These are phyloP conservation scores for Notolabrus celidotus DNA, from an alignment of 2,797 vertebrate genomes.

Conservation along the genomic window DNA sequence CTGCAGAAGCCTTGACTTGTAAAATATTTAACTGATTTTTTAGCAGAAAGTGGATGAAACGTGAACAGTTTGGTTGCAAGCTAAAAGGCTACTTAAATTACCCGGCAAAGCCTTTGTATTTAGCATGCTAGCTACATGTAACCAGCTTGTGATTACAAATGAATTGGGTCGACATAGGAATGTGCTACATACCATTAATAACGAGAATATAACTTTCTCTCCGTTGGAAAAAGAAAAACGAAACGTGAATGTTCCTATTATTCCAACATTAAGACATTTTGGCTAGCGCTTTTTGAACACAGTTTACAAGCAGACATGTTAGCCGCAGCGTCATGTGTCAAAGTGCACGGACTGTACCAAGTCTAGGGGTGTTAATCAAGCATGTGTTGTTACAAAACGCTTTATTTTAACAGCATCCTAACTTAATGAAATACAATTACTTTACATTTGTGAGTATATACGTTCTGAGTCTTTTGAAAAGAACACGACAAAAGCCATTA, in stretches of 20 bases:
- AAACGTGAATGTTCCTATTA: constrained; percentile 2
- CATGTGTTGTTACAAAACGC: neutral
- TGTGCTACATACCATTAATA: constrained; percentile 59
- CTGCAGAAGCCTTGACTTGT: neutral
- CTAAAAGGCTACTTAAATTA: constrained; percentile 30
- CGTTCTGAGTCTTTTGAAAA: no score
- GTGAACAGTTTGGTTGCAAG: constrained; percentile 15
- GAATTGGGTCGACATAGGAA: neutral
- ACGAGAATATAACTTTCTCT: constrained; percentile 1
- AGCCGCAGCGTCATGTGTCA: constrained; percentile 69
- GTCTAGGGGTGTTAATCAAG: neutral
- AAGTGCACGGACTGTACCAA: constrained; percentile 71
- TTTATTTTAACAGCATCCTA: no score
- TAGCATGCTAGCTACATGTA: constrained; percentile 58
- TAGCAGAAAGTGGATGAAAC: neutral
- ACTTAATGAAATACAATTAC: no score
- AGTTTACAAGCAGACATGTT: constrained; percentile 64
- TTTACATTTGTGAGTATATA: no score
- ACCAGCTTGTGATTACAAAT: neutral
- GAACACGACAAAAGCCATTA: rapidly evolving
- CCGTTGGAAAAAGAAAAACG: constrained; percentile 7
- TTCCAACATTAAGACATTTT: constrained; percentile 63
- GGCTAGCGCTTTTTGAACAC: constrained; percentile 43
- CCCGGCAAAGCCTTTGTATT: constrained; percentile 33
- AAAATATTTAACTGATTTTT: neutral